Base-by-base conservation (phyloP, 2,113 vertebrate genomes). In the Pimephales promelas region DNA sequence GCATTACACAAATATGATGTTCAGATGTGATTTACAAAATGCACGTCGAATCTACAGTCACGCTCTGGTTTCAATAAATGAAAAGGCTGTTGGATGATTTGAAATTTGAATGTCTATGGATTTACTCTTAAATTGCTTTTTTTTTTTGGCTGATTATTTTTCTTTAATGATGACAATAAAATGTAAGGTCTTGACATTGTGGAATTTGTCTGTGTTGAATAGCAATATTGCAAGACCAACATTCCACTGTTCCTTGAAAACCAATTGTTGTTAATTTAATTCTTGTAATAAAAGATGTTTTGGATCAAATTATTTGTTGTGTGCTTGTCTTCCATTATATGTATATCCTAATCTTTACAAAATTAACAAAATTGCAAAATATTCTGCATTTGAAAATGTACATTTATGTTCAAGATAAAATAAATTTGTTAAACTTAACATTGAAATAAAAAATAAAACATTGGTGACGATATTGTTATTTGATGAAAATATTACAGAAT, bases 211-310 rank as follows among this genome's bases (percentile, higher is more conserved):
- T 89, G 88, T 92, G 92, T 87, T 84, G 89, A 90, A 89, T 84
- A 89, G 92, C 92, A 92, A 93, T 92, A 93, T 89, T 88, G 88
- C 88, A 92, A 90, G 82, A 86, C 75, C 89, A 86, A 78, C 78
- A 90, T 86, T 91, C 90, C 84, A 90, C 86, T 82, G 81, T 90
- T 90, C 89, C 86, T 82, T 84, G 47, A 88, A 88, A 84, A 88
- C 84, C 83, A 88, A 89, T 90, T 83, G 85, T 91, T 92, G 88
- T 91, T 87, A 86, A 90, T 84, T 89, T 90, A 86, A 87, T 90
- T 91, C 88, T 92, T 92, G 85, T 91, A 94, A 94, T 93, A 94
- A 95, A 94, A 28, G 56, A 61, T 84, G 85, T 93, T 90, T 88
- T 84, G 88, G 78, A 92, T 13, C 20, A 78, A 26, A 45, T 36